Percentiles rank a stretch among this genome's conserved stretches.
Conservation (phyloP, 2,113 vertebrate genomes). For the Odocoileus virginianus region DNA sequence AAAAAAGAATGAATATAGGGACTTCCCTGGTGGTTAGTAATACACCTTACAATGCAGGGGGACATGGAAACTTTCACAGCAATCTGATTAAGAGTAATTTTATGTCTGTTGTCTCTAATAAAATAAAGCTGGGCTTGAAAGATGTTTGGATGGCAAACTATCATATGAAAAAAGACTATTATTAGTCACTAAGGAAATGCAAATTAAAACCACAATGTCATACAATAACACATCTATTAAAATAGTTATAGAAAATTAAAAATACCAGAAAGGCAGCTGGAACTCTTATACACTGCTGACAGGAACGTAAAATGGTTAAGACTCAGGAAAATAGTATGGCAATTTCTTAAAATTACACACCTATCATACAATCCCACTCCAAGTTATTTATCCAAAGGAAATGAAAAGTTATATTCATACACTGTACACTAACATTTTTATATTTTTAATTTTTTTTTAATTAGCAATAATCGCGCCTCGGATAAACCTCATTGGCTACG, state of each 20-base stretch:
- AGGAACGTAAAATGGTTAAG: not conserved
- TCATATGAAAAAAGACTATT: not conserved
- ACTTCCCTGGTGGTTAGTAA: not conserved
- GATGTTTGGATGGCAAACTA: not conserved
- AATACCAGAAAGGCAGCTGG: not conserved
- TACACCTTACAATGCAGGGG: not conserved
- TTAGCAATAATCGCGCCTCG: too few species aligned
- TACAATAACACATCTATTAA: not conserved
- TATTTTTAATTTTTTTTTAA: not conserved
- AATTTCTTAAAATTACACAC: not conserved
- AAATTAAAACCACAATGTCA: not conserved
- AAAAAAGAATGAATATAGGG: not conserved
- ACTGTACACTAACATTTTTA: not conserved
- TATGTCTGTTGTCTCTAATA: not conserved
- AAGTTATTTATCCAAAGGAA: not conserved
- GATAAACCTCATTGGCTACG: too few species aligned
- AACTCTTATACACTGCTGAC: not conserved
- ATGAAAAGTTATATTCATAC: not conserved
- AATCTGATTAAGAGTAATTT: not conserved
- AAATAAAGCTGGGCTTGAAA: not conserved
- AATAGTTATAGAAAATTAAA: not conserved
- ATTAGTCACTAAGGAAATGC: not conserved
- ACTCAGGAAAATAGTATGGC: not conserved
- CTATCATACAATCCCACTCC: not conserved
- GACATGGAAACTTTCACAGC: not conserved